Evolutionary conservation across 2,113 vertebrate species (phyloP), one percentile per base, ranked within the genome.

Genomic region (Ivindomyrus marchei): DNA sequence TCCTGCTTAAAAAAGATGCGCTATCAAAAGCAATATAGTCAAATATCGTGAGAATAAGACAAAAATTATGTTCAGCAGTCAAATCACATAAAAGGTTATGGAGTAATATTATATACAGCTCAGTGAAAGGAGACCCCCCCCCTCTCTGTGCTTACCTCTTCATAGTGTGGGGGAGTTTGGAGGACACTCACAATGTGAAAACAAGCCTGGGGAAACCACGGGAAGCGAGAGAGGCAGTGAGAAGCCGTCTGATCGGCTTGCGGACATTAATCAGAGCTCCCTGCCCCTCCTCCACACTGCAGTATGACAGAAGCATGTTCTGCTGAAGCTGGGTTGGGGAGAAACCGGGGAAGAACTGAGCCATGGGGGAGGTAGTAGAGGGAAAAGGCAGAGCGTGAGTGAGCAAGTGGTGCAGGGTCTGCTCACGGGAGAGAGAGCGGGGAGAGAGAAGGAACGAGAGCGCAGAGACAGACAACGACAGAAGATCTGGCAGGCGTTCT

Each of bases 401-500:
- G 89, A 39, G 90, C 83, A 36, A 90, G 89, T 91, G n/a, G 89
- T 92, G 47, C 17, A n/a, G 47, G n/a, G 74, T 24, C 24, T 31
- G 88, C 62, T 58, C 39, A 70, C 21, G 89, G 88, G 89, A 88
- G 90, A 89, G 92, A 91, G 92, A 90, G 90, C n/a, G 56, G 39
- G 87, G 87, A 45, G 53, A 21, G 39, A 13, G 53, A 5, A 21
- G 42, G 88, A 46, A 6, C 15, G 45, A 66, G 31, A 56, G 62
- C 17, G 3, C 17, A n/a, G 66, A 80, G 85, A 90, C 74, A 89
- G 45, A 47, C 17, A 24, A 42, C 50, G 17, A 24, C 87, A 93
- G 95, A 94, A 93, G 94, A 95, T 91, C 89, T 92, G 92, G 94
- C 94, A 92, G 90, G 91, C 93, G 91, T 91, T 49, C 92, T 91